Percentiles rank a stretch among this genome's conserved stretches.
These are phyloP conservation scores for Puffinus mauretanicus DNA, from an alignment of 2,113 vertebrate species.

Conservation along the genomic window DNA sequence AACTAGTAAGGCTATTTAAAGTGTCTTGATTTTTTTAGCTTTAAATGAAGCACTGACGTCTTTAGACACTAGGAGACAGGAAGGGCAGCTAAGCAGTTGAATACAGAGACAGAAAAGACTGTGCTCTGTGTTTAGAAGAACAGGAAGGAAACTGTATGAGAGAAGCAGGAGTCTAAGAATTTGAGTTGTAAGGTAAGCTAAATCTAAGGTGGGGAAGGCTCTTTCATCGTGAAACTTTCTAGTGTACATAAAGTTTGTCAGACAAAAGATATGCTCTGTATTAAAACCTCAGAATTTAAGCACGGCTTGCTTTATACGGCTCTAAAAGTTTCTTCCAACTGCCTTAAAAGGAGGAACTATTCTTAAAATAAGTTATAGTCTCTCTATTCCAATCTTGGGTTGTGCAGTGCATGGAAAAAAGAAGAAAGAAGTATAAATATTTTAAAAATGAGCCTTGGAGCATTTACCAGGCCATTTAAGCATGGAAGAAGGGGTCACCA, in stretches of 20 bases:
- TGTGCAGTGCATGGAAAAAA: background rate
- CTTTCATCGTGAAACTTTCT: background rate
- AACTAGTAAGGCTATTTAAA: background rate
- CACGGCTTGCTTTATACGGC: background rate
- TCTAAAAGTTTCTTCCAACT: background rate
- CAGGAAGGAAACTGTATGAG: slow-evolving; percentile 22
- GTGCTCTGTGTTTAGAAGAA: background rate
- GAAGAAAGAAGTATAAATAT: background rate
- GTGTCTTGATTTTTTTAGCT: background rate
- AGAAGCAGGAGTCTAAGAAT: background rate
- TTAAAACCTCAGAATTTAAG: background rate
- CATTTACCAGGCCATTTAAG: background rate
- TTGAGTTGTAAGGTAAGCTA: background rate
- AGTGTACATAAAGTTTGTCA: background rate
- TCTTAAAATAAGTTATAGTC: background rate
- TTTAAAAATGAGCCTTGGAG: background rate
- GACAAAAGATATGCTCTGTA: background rate
- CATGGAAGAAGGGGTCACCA: background rate
- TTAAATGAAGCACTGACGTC: background rate
- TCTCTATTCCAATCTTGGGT: background rate
- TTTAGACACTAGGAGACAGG: background rate
- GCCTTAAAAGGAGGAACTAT: background rate
- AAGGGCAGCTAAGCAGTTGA: background rate
- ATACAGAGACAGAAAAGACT: background rate
- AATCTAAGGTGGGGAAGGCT: background rate